Evolutionary conservation across 2,113 vertebrate genomes (phyloP).

Genomic region (Pterophyllum scalare): DNA sequence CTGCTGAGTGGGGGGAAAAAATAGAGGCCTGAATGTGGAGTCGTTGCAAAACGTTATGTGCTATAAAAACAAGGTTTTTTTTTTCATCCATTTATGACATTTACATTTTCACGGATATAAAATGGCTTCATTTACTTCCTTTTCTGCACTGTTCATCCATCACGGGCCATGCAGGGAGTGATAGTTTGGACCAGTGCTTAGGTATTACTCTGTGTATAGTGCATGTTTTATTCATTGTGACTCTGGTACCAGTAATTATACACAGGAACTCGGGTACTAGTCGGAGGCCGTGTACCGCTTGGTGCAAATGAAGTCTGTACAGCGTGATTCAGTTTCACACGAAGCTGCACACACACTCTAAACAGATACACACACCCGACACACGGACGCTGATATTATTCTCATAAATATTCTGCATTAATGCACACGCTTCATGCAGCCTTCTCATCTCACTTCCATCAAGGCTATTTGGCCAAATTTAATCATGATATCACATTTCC

Average conservation of each 20-base stretch:
- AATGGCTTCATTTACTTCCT: neutral
- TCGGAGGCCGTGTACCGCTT: conserved; percentile 19
- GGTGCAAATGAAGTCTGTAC: conserved; percentile 22
- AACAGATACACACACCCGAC: conserved; percentile 25
- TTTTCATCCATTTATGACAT: neutral
- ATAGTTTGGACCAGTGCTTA: conserved; percentile 41
- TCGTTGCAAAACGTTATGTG: neutral
- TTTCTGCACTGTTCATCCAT: conserved; percentile 2
- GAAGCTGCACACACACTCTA: conserved; percentile 9
- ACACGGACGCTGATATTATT: conserved; percentile 33
- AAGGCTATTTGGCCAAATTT: conserved; percentile 56
- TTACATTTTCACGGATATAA: conserved; percentile 7
- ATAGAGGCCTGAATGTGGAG: neutral
- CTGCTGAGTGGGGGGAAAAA: neutral
- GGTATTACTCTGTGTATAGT: conserved; percentile 50
- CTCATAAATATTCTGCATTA: conserved; percentile 61
- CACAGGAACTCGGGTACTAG: conserved; percentile 38
- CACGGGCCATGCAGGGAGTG: conserved; percentile 4
- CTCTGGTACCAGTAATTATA: conserved; percentile 71
- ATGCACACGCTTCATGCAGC: conserved; percentile 13
- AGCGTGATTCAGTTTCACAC: neutral
- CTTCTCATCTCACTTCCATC: conserved; percentile 46
- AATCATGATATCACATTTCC: conserved; percentile 51
- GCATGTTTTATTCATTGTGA: conserved; percentile 78
- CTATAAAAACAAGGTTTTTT: neutral